phyloP scores from a whole-genome alignment of 2,888 invertebrate genomes.

The Lissonota sp. region DNA sequence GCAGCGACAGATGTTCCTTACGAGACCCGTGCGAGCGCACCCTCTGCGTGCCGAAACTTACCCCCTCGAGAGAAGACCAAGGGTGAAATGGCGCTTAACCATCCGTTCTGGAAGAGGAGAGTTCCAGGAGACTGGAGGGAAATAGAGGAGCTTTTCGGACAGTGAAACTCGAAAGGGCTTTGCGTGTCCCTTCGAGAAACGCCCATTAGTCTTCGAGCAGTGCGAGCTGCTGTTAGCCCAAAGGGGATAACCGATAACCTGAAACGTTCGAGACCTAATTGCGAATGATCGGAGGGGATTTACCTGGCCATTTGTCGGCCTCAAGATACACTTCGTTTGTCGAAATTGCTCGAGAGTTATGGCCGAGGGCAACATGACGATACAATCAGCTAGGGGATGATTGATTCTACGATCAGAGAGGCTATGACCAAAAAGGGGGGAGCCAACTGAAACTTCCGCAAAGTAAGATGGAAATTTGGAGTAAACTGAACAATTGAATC shows the following conservation, averaged over 20 bases:
- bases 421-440: no score
- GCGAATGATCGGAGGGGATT: conserved; percentile 8
- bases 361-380: no score
- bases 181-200: conserved; percentile 49
- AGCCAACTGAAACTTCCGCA: no score
- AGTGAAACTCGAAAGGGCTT: conserved; percentile 22
- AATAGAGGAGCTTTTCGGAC: conserved; percentile 15
- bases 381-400: no score
- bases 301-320: conserved; percentile 5
- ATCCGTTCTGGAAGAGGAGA: conserved; percentile 65
- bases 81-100: conserved; percentile 75
- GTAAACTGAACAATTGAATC: no score
- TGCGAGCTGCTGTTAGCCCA: conserved; percentile 13
- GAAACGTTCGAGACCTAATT: conserved; percentile 23
- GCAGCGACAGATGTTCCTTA: conserved; percentile 78
- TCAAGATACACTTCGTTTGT: neutral
- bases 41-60: conserved; percentile 67
- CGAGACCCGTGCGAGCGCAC: conserved; percentile 72
- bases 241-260: conserved; percentile 7
- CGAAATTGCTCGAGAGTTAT: neutral
- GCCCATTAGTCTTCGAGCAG: conserved; percentile 22
- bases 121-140: neutral
- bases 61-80: conserved; percentile 43
- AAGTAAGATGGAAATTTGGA: no score
- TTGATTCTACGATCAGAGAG: no score